A percentile compares a stretch with the other conserved stretches of the same genome.
These are phyloP conservation scores for Axinella damicornis DNA, from an alignment of 37 sponge, comb jelly and placozoan genomes.

Conservation along the genomic window DNA sequence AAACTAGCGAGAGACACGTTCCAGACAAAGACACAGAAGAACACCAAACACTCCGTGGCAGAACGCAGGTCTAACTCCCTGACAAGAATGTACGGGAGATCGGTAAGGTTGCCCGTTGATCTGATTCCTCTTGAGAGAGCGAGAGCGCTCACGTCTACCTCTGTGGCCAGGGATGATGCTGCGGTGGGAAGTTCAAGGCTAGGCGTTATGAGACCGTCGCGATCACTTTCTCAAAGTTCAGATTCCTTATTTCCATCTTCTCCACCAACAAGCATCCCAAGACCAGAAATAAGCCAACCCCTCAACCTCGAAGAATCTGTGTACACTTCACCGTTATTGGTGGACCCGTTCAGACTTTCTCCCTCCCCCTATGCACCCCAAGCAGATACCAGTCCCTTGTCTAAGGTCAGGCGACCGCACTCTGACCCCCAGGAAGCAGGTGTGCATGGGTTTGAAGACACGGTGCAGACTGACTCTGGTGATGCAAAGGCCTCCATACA, in stretches of 20 bases:
- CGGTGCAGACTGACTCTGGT: neutral
- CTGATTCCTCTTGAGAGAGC: constrained; percentile 61
- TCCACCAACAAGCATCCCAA: no score
- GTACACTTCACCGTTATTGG: neutral
- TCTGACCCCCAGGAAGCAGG: neutral
- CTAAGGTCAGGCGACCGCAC: neutral
- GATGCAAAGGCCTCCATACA: constrained; percentile 43
- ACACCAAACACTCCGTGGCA: neutral
- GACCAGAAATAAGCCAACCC: constrained; percentile 40
- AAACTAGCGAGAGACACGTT: constrained; percentile 31
- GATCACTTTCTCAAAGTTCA: no score
- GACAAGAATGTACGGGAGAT: neutral
- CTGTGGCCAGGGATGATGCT: neutral
- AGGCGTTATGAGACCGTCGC: no score
- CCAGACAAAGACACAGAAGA: neutral
- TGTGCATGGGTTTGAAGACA: neutral
- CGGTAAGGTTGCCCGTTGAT: constrained; percentile 42
- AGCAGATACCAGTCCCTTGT: constrained; percentile 19
- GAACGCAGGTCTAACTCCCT: constrained; percentile 41
- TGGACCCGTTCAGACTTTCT: neutral
- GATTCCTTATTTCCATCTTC: no score
- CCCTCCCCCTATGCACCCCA: constrained; percentile 53
- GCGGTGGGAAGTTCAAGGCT: no score
- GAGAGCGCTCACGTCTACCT: neutral
- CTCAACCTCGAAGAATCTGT: constrained; percentile 40